Percentiles rank a stretch among this genome's conserved stretches.
These are phyloP conservation scores for Denticeps clupeoides DNA, from an alignment of 2,797 vertebrate genomes.

Conservation along the genomic window DNA sequence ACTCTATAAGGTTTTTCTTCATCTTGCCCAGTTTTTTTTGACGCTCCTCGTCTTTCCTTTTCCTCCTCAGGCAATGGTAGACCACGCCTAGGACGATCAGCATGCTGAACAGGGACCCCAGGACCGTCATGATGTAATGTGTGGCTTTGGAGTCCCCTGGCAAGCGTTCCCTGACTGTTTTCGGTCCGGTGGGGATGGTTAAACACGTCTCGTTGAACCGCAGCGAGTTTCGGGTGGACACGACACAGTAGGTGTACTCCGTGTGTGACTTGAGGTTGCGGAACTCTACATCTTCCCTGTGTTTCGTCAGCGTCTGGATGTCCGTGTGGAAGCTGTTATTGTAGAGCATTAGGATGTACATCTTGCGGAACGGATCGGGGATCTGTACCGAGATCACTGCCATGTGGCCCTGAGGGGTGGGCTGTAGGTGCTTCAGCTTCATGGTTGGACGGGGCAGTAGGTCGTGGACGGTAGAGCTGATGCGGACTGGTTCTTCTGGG, in stretches of 20 bases:
- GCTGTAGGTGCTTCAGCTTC: constrained; percentile 69
- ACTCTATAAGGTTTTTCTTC: constrained; percentile 86
- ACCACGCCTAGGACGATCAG: constrained; percentile 81
- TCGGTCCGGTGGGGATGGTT: constrained; percentile 74
- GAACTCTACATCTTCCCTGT: constrained; percentile 79
- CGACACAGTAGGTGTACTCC: constrained; percentile 93
- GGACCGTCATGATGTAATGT: constrained; percentile 89
- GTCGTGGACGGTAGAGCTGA: constrained; percentile 63
- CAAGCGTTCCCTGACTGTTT: constrained; percentile 40
- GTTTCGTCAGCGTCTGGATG: constrained; percentile 72
- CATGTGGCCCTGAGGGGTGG: constrained; percentile 13
- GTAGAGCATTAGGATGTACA: constrained; percentile 94
- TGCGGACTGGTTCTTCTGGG: constrained; percentile 66
- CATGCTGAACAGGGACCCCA: constrained; percentile 94
- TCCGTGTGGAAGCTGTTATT: constrained; percentile 85
- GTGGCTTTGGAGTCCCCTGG: constrained; percentile 77
- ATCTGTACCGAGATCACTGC: constrained; percentile 82
- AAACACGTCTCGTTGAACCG: constrained; percentile 93
- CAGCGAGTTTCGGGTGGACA: constrained; percentile 79
- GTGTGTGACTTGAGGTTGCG: constrained; percentile 77
- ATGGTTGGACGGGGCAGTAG: constrained; percentile 68
- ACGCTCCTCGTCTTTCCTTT: constrained; percentile 66
- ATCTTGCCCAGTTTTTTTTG: constrained; percentile 65
- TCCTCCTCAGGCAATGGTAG: constrained; percentile 80
- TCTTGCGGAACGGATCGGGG: constrained; percentile 81